These are phyloP conservation scores for Pitta sordida DNA, from an alignment of 2,113 vertebrate genomes.

Conservation along the genomic window DNA sequence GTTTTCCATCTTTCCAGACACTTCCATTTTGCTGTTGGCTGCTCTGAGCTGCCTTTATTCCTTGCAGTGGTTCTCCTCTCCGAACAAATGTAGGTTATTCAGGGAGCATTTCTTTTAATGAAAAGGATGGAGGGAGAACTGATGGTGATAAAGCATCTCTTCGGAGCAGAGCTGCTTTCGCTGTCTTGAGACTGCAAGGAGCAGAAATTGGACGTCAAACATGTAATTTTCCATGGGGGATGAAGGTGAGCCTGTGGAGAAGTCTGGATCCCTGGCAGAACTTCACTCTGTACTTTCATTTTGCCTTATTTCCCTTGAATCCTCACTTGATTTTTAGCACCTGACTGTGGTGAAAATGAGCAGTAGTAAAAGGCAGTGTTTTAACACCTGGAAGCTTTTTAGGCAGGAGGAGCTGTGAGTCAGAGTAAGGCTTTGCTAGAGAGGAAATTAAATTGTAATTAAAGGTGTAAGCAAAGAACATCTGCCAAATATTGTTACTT, in stretches of 20 bases:
- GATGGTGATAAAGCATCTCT: slow-evolving; percentile 55
- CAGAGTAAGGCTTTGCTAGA: neutral
- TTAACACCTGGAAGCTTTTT: slow-evolving; percentile 1
- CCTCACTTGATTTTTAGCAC: slow-evolving; percentile 13
- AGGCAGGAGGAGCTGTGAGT: neutral
- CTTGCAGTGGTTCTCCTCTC: slow-evolving; percentile 40
- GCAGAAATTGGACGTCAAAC: neutral
- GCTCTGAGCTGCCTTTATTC: slow-evolving; percentile 28
- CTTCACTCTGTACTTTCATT: neutral
- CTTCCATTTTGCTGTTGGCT: slow-evolving; percentile 53
- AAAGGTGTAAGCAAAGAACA: neutral
- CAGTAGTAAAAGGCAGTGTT: neutral
- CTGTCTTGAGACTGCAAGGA: slow-evolving; percentile 7
- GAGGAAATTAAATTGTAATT: neutral
- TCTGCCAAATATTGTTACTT: neutral
- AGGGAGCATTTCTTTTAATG: slow-evolving; percentile 53
- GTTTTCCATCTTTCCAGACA: slow-evolving; percentile 32
- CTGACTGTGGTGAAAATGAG: neutral
- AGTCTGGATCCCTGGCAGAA: neutral
- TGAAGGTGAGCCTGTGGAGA: neutral
- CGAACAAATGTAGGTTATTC: slow-evolving; percentile 46
- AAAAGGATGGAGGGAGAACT: slow-evolving; percentile 52
- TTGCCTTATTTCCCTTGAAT: slow-evolving; percentile 12
- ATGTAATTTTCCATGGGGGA: slow-evolving; percentile 12
- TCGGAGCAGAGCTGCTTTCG: neutral